Evolutionary conservation across 2,888 invertebrate genomes (phyloP), one percentile per base, ranked within the genome.

Genomic region (Sympetrum striolatum): DNA sequence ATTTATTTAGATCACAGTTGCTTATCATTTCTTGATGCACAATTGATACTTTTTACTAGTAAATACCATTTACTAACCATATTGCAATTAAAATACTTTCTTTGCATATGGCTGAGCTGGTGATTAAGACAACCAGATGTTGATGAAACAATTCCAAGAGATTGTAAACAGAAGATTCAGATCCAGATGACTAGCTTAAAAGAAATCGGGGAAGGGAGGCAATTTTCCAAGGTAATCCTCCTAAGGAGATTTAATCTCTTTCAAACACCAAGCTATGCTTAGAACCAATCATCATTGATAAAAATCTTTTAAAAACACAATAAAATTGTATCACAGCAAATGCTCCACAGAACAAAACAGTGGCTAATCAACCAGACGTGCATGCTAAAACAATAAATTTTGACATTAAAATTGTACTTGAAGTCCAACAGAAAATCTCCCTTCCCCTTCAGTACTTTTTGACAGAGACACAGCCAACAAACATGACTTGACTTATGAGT

Each of bases 91-190:
- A 58, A 37, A 86, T 60, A 60, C 60, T 86, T 86, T 60, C 18
- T 86, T 37, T 86, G 86, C 86, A 86, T 86, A 60, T 37, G 58
- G 60, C 60, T 53, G 58, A 60, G 86, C 86, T 86, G 60, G 37
- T 60, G 86, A 37, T 86, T 82, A 86, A 58, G 25, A 86, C 37
- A 86, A 86, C 58, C 86, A 86, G n/a, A 60, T 60, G 86, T 60
- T 64, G 86, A 86, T 86, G 86, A 86, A 82, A 86, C 86, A 86
- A 86, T 86, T 60, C 86, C 86, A 60, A 86, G 86, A 86, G 86
- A 86, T n/a, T 86, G 58, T 86, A 37, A 86, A 37, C 86, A 86
- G 86, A 86, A 86, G 86, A 86, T 35, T 86, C 53, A 86, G 53
- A 53, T 82, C 82, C 82, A 82, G 86, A 86, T 60, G 86, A 86